Conservation (phyloP, 2,113 vertebrate genomes). For the Gorsachius goisagi region DNA sequence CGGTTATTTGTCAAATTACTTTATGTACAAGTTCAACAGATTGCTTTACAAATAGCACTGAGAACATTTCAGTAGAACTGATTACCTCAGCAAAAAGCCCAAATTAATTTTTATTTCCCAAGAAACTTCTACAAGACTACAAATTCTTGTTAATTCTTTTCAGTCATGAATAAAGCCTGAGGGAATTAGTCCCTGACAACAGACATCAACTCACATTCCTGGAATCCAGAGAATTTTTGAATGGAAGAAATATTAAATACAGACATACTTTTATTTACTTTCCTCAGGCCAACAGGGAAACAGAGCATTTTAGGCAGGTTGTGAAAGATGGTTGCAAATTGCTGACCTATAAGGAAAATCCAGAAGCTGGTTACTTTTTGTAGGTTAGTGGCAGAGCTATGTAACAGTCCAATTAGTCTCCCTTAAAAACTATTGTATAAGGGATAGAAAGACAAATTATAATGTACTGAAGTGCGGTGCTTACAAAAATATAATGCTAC, state of each 20-base stretch:
- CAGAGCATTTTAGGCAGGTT: neutral
- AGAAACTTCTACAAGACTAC: neutral
- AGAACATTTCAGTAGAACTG: neutral
- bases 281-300: neutral
- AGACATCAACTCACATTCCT: neutral
- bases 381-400: neutral
- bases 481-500: neutral
- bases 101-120: neutral
- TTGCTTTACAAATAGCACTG: neutral
- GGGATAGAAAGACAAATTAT: neutral
- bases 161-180: neutral
- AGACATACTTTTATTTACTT: neutral
- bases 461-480: neutral
- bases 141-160: neutral
- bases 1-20: neutral
- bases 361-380: neutral
- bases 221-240: neutral
- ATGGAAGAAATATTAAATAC: neutral
- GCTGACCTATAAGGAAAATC: neutral
- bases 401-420: neutral
- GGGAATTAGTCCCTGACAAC: neutral
- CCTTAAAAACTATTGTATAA: neutral
- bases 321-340: neutral
- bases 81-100: neutral
- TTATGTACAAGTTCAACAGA: neutral